phyloP scores from a whole-genome alignment of 2,113 vertebrate genomes.

The Microcebus jonahi region DNA sequence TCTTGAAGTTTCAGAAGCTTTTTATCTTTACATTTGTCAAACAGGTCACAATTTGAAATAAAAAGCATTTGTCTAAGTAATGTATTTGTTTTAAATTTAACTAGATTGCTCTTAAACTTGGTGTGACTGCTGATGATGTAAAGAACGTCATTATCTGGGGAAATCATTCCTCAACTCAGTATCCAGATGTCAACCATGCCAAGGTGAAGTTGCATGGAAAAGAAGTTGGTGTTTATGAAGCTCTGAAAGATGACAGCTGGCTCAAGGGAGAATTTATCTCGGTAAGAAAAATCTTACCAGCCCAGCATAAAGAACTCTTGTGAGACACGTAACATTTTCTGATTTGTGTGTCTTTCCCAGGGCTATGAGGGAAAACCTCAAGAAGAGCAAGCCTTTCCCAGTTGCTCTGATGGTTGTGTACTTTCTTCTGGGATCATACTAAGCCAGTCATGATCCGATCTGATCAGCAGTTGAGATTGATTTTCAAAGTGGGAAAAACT shows the following conservation, averaged over 20 bases:
- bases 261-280: slow-evolving; percentile 95
- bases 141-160: slow-evolving; percentile 99
- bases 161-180: slow-evolving; percentile 98
- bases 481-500: neutral
- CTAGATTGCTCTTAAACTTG: slow-evolving; percentile 94
- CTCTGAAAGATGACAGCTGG: slow-evolving; percentile 95
- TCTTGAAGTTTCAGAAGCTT: slow-evolving; percentile 31
- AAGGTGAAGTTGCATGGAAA: slow-evolving; percentile 89
- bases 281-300: slow-evolving; percentile 85
- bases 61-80: slow-evolving; percentile 26
- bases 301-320: neutral
- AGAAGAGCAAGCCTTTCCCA: neutral
- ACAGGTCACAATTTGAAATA: neutral
- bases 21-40: slow-evolving; percentile 42
- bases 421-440: neutral
- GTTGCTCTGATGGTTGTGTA: neutral
- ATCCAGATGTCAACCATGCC: slow-evolving; percentile 95
- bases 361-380: neutral
- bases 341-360: neutral
- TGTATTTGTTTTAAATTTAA: slow-evolving; percentile 60
- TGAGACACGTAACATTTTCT: neutral
- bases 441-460: neutral
- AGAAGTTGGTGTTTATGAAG: slow-evolving; percentile 91
- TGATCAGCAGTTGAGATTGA: neutral
- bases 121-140: slow-evolving; percentile 90